Evolutionary conservation across 2,113 vertebrate genomes (phyloP), one percentile per base, ranked within the genome.

Genomic region (Potamarius usumacintae): DNA sequence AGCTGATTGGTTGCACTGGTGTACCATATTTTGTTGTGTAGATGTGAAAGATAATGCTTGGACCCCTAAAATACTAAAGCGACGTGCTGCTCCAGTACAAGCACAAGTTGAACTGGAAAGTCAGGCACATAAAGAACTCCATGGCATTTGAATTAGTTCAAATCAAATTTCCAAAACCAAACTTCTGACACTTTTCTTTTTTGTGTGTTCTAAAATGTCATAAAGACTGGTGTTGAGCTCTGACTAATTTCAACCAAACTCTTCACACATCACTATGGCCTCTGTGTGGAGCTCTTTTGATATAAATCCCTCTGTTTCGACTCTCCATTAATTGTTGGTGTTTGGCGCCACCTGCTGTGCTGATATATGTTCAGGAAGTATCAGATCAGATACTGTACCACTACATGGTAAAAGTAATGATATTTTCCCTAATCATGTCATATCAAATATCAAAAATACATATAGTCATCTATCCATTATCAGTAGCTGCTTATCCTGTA

Each of bases 321-420:
- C 18, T 15, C n/a, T 42, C 20, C 3, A 63, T 34, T 52, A 30
- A n/a, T 50, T 52, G 50, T 22, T 82, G 67, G 89, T 42, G n/a
- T 81, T 12, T 90, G 81, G 65, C 89, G 80, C 72, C 89, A 79
- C 71, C 89, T 90, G 63, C 84, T 88, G 89, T 48, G 17, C n/a
- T 18, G 5, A 15, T 67, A 14, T 12, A 30, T 15, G 62, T 14
- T 30, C 57, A 12, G 5, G 10, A 42, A 1, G 14, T 11, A 77
- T 74, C 30, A 42, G 53, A 42, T 82, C 30, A 62, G 8, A 77
- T 4, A 30, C 30, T 30, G 30, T 30, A 52, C 42, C 14, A 53
- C 34, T 48, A 52, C 22, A 53, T 50, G 0, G 8, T 20, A 42
- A 62, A 30, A 63, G 58, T 48, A 82, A 42, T 42, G 34, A 42